Base-by-base conservation (phyloP, 2,113 vertebrate genomes). In the Astatoreochromis straeleni region DNA sequence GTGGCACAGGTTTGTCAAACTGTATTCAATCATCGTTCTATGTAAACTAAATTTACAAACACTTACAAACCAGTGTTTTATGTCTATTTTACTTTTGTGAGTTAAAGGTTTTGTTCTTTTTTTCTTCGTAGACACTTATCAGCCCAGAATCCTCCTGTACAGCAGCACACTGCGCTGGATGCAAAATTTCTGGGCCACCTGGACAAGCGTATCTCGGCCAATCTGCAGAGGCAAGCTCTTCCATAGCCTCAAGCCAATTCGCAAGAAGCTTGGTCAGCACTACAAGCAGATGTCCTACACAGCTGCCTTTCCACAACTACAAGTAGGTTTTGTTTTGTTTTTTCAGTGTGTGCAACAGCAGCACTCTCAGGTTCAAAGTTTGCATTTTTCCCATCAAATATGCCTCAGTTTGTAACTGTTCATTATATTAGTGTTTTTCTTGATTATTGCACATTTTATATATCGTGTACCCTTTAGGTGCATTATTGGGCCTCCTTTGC, bases 401-500 rank as follows among this genome's bases (percentile, higher is more conserved):
- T 17, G 7, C 40, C 45, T 78, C 45, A 78, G 0, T 51, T 51
- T 78, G 73, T 51, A 47, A n/a, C 3, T 33, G 16, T 33, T 78
- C 26, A 51, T 33, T 51, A 51, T 31, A 31, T 31, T 31, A n/a
- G 45, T 35, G 26, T 84, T n/a, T 10, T 26, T 60, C 68, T 55
- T 33, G 24, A 63, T 88, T 85, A 51, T 29, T 79, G 16, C 21
- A 26, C 26, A 12, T 73, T 73, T 84, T 47, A 73, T 7, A 33
- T 14, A 12, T 40, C 21, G 33, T 68, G 38, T 83, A 2, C 17
- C 4, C 12, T 19, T 82, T 31, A 99, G 99, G 98, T 99, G 54
- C 98, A 98, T 94, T 99, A 99, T 84, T 99, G 98, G 99, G 99
- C 99, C 16, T 99, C 99, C 21, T 99, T 99, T 53, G 99, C 99